These are phyloP conservation scores for Formica exsecta DNA, from an alignment of 1,140 invertebrate genomes.

Conservation along the genomic window DNA sequence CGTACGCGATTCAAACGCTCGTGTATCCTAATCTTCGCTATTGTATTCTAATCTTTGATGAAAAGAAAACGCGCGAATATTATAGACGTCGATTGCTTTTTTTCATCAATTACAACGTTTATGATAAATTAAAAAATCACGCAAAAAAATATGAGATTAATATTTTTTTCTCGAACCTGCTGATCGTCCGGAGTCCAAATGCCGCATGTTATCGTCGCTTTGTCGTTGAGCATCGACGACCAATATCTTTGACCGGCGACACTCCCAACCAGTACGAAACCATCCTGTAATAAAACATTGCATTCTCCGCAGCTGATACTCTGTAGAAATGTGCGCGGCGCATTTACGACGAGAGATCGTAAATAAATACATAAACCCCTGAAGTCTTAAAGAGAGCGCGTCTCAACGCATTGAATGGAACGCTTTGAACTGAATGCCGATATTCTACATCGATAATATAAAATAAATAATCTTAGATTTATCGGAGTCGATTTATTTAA, in stretches of 20 bases:
- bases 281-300: slow-evolving; percentile 89
- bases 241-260: slow-evolving; percentile 99
- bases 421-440: background rate
- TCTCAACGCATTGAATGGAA: background rate
- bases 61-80: background rate
- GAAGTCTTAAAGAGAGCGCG: background rate
- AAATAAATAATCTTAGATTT: slow-evolving; percentile 6
- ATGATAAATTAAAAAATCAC: background rate
- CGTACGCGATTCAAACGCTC: background rate
- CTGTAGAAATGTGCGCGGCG: background rate
- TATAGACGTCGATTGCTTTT: background rate
- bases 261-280: slow-evolving; percentile 98
- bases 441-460: background rate
- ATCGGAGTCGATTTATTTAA: background rate
- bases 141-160: background rate
- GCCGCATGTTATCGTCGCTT: slow-evolving; percentile 97
- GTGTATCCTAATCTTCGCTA: background rate
- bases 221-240: slow-evolving; percentile 98
- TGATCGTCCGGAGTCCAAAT: slow-evolving; percentile 99
- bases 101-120: background rate
- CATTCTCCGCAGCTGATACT: background rate
- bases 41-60: background rate
- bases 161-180: slow-evolving; percentile 88
- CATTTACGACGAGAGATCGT: slow-evolving; percentile 32
- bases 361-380: slow-evolving; percentile 38